Base-by-base conservation (phyloP, 2,797 vertebrate species). In the Neomorphus geoffroyi region DNA sequence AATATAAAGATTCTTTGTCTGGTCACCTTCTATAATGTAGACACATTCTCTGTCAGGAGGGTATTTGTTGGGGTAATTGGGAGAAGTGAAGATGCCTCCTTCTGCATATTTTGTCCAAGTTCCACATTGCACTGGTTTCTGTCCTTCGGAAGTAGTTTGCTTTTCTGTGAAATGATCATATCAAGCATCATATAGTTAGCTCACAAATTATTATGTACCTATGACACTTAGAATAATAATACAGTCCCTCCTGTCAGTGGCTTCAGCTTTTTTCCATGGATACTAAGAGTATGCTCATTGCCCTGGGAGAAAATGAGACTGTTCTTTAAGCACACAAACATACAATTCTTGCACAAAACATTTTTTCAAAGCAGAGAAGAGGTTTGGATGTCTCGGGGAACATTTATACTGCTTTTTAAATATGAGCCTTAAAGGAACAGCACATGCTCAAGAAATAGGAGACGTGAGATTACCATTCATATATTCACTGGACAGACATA, bases 21-120 rank as follows among this genome's bases (percentile, higher is more conserved):
- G 6, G 27, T 97, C 98, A 99, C 99, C 99, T 99, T 99, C 99
- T 98, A 99, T 99, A 97, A 99, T 99, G 98, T 99, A 99, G 98
- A 99, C 98, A 81, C 99, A 99, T 97, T 99, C 99, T 96, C 98
- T 98, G 98, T 99, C 98, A 87, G 99, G 99, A 96, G 99, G 99
- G 95, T 99, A 99, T 98, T 99, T 99, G 99, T 98, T 99, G 92
- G 99, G 99, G 91, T 99, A 99, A 97, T 99, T 99, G 97, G 99
- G 99, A 97, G 99, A 99, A 62, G 99, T 99, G 96, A 99, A 99
- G 95, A 99, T 97, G 57, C 99, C 99, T 98, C 99, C 99, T 94
- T 99, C 98, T 94, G 99, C 93, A 98, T 99, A 98, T 96, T 99
- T 99, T 96, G 99, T 99, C 99, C 99, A 99, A 72, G 98, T 98